A percentile compares a stretch with the other conserved stretches of the same genome.
Evolutionary conservation across 2,888 invertebrate species (phyloP).

Genomic region (Meliscaeva auricollis): DNA sequence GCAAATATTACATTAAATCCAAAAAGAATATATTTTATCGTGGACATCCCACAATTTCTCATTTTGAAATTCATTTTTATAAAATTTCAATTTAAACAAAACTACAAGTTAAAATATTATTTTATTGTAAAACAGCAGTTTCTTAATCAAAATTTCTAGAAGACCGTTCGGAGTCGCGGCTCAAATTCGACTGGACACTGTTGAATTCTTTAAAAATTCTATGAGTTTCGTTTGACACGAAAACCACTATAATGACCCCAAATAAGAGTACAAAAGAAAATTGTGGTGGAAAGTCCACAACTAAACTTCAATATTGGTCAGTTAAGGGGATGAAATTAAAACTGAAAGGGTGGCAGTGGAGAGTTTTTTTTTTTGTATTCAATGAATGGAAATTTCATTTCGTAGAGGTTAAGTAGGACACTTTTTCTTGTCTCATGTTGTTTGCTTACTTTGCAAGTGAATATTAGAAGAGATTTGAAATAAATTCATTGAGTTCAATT

Average conservation of each 20-base stretch:
- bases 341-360: conserved; percentile 40
- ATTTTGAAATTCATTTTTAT: conserved; percentile 80
- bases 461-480: conserved; percentile 39
- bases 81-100: not conserved
- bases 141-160: conserved; percentile 14
- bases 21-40: conserved; percentile 87
- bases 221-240: conserved; percentile 19
- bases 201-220: conserved; percentile 53
- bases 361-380: conserved; percentile 34
- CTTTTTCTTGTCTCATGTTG: not conserved
- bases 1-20: conserved; percentile 87
- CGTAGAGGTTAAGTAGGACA: conserved; percentile 35
- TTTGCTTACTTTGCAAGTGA: not conserved
- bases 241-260: conserved; percentile 64
- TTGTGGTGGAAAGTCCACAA: conserved; percentile 56
- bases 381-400: conserved; percentile 60
- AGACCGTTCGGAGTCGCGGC: conserved; percentile 79
- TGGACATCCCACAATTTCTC: conserved; percentile 85
- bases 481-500: conserved; percentile 16
- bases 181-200: conserved; percentile 81
- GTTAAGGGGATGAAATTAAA: conserved; percentile 24
- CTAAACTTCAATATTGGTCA: conserved; percentile 35
- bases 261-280: conserved; percentile 44
- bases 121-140: not conserved
- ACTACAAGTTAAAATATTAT: not conserved